Base-by-base conservation (phyloP, 2,888 invertebrate species). In the Halictus quadricinctus region DNA sequence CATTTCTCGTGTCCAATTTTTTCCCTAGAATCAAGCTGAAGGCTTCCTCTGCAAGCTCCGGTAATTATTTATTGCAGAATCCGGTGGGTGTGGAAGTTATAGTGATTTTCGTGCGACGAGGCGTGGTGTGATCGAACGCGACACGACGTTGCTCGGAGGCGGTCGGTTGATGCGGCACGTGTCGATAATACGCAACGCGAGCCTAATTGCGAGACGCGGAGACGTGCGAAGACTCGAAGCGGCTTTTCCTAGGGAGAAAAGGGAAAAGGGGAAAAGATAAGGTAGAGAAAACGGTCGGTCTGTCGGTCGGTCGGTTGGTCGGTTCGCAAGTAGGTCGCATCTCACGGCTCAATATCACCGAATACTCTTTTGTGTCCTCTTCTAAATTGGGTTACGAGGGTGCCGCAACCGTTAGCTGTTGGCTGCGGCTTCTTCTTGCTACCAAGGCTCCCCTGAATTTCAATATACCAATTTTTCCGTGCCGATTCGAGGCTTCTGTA, bases 301-400 rank as follows among this genome's bases (percentile, higher is more conserved):
- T 86, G 88, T 84, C 88, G 84, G 86, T 87, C 79, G 81, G 81
- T 79, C 76, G 86, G 83, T 80, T 86, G 88, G 88, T 84, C 88
- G 84, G 86, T 87, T 91, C 84, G 88, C 90, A 93, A 93, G 91
- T 93, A 93, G 93, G 93, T 93, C 93, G 93, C 92, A 91, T 91
- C 91, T 89, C 91, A 90, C 90, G 89, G 93, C 93, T 93, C 93
- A 90, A 93, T 93, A 93, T 93, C 92, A 91, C 91, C 93, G 91
- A 93, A 93, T 92, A 93, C 91, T 91, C 93, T 91, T 92, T 93
- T 91, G 89, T 92, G 88, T 90, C 88, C 90, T 88, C 88, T 88
- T 90, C 87, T 87, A 93, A 93, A 93, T 93, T 93, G 92, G 93
- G 93, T 93, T 93, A 92, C 91, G 91, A 88, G 89, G 90, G 85